Evolutionary conservation across 2,113 vertebrate genomes (phyloP).

Genomic region (Salminus brasiliensis): DNA sequence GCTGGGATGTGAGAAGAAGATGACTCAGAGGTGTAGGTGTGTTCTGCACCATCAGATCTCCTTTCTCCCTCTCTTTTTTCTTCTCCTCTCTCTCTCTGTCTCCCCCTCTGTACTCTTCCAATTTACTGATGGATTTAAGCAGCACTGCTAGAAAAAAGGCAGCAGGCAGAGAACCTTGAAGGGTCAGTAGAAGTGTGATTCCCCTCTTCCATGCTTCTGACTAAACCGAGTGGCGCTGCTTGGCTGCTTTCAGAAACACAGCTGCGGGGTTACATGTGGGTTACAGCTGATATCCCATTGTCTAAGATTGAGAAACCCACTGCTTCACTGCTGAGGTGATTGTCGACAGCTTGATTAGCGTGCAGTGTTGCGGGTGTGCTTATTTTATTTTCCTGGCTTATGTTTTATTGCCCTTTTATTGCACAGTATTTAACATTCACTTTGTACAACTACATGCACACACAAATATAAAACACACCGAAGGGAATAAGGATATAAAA

Average conservation of each 20-base stretch:
- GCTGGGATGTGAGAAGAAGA: constrained; percentile 50
- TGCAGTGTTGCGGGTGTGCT: neutral
- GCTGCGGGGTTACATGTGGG: neutral
- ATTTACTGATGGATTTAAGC: constrained; percentile 48
- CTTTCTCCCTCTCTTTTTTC: constrained; percentile 37
- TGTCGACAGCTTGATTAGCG: neutral
- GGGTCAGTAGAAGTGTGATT: constrained; percentile 14
- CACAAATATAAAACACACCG: too few species aligned
- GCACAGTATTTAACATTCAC: too few species aligned
- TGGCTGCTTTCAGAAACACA: constrained; percentile 7
- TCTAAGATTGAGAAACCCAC: neutral
- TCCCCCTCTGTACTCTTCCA: constrained; percentile 20
- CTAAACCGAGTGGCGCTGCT: constrained; percentile 2
- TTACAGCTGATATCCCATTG: neutral
- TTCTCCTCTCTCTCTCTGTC: constrained; percentile 13
- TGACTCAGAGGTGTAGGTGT: constrained; percentile 63
- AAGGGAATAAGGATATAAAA: too few species aligned
- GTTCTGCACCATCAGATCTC: constrained; percentile 48
- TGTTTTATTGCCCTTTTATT: too few species aligned
- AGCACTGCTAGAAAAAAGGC: constrained; percentile 29
- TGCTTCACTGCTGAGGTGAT: neutral
- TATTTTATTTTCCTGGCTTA: neutral
- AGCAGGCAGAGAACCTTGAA: constrained; percentile 32
- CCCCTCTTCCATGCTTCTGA: constrained; percentile 21
- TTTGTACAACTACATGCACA: too few species aligned